phyloP scores from a whole-genome alignment of 2,888 invertebrate species.

The Machimus atricapillus region DNA sequence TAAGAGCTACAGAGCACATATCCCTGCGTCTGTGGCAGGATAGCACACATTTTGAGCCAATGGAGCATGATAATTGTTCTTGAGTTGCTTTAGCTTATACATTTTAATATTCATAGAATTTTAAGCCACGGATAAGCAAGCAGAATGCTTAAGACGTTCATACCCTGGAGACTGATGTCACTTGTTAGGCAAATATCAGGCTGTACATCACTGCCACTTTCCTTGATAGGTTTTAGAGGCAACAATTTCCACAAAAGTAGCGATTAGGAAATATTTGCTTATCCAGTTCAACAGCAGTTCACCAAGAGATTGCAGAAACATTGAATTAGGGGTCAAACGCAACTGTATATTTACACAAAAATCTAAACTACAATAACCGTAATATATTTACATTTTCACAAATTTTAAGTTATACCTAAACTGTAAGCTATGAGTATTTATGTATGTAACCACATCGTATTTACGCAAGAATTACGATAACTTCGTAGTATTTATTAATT shows the following conservation, averaged over 20 bases:
- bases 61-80: background rate
- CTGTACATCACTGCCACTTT: background rate
- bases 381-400: too few species aligned
- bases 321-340: background rate
- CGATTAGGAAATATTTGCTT: background rate
- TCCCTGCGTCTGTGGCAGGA: background rate
- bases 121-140: background rate
- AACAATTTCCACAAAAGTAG: background rate
- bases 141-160: background rate
- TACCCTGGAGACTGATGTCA: background rate
- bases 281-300: background rate
- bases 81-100: background rate
- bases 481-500: too few species aligned
- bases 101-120: conserved; percentile 32
- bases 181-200: background rate
- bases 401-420: too few species aligned
- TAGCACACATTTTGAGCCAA: background rate
- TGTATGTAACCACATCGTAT: too few species aligned
- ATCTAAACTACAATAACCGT: background rate
- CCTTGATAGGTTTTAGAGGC: background rate
- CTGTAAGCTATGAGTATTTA: too few species aligned
- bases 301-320: background rate
- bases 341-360: background rate
- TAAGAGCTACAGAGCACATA: background rate
- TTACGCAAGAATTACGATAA: too few species aligned